phyloP scores from a whole-genome alignment of 2,797 vertebrate species.

The Huso huso region DNA sequence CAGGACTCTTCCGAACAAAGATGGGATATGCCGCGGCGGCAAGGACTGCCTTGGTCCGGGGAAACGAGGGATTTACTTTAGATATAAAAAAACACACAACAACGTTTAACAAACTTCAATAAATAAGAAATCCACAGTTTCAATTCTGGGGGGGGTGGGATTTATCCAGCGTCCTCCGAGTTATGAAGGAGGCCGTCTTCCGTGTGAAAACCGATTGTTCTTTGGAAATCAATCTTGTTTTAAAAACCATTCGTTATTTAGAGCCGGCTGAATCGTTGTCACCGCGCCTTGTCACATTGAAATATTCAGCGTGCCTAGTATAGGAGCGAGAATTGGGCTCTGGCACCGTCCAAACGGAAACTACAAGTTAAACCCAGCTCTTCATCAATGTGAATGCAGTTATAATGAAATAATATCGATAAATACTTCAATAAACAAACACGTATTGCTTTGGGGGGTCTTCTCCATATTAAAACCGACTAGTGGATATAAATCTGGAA shows the following conservation, averaged over 20 bases:
- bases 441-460: too few relatives aligned
- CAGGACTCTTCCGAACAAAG: background rate
- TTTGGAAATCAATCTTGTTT: slow-evolving; percentile 36
- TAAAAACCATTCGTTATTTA: slow-evolving; percentile 40
- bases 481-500: too few relatives aligned
- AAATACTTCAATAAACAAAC: background rate
- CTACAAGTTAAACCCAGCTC: too few relatives aligned
- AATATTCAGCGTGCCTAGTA: slow-evolving; percentile 38
- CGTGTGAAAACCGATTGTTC: slow-evolving; percentile 24
- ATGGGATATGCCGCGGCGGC: background rate
- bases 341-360: slow-evolving; percentile 12
- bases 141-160: slow-evolving; percentile 14
- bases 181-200: slow-evolving; percentile 19
- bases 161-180: slow-evolving; percentile 26
- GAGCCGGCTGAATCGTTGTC: slow-evolving; percentile 41
- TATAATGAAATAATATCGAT: background rate
- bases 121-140: slow-evolving; percentile 4
- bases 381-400: too few relatives aligned
- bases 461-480: too few relatives aligned
- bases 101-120: too few relatives aligned
- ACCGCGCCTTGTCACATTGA: slow-evolving; percentile 37
- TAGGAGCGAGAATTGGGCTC: slow-evolving; percentile 30
- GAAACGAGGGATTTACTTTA: too few relatives aligned
- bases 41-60: background rate
- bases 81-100: background rate